Evolutionary conservation across 2,797 vertebrate genomes (phyloP), one percentile per base, ranked within the genome.

Genomic region (Pachyuromys duprasi): DNA sequence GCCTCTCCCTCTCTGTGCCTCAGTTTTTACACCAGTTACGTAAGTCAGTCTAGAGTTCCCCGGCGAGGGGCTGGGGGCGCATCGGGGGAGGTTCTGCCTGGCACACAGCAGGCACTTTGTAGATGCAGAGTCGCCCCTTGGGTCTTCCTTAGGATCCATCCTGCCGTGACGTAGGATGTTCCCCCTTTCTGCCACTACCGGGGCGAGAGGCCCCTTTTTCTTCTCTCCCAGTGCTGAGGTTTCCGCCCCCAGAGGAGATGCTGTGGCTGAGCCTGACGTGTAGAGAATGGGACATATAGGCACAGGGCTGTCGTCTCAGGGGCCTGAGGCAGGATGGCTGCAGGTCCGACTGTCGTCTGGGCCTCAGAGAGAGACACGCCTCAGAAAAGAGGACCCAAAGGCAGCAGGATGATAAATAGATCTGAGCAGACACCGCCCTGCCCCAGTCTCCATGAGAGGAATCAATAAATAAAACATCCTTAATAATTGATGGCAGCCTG

Each of bases 381-480:
- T 89, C 87, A 78, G 39, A 78, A 39, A 39, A 72, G 26, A 2
- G 31, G 2, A 36, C 53, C 45, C 70, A n/a, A 72, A 86, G 67
- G n/a, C 22, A 57, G n/a, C 24, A 49, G 57, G 49, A 70, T 57
- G 84, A 65, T 45, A 69, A n/a, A n/a, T 28, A 62, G 86, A 28
- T 53, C 15, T 7, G 18, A n/a, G 55, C 55, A 69, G 11, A 49
- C 76, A 2, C 57, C 26, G 39, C 6, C 78, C 17, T 31, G 20
- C 70, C 53, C 55, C 0, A 15, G 81, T 39, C 92, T 83, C 57
- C n/a, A 3, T 6, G 53, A 86, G 86, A 78, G 76, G 53, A 36
- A 76, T 94, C 49, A 89, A 65, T 42, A 65, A 88, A 4, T 91
- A 75, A 97, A 60, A 55, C 0, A 8, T 33, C 18, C 74, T 95